Conservation (phyloP, 1,140 invertebrate species). For the Sarcophaga peregrina region DNA sequence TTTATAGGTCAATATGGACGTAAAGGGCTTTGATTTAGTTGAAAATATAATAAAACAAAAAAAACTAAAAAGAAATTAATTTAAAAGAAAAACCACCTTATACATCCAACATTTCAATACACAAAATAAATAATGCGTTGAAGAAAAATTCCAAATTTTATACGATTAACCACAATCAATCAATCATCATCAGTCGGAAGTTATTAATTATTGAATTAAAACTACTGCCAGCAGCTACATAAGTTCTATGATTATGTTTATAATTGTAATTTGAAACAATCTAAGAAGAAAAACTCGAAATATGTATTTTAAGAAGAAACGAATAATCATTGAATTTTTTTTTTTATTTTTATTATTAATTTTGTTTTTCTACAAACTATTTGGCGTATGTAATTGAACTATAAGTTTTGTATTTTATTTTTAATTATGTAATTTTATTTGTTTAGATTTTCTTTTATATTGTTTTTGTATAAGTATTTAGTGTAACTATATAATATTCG, state of each 20-base stretch:
- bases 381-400: neutral
- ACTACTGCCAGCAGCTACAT: slow-evolving; percentile 36
- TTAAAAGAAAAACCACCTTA: slow-evolving; percentile 7
- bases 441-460: neutral
- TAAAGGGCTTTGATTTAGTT: slow-evolving; percentile 71
- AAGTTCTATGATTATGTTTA: neutral
- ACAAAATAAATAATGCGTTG: neutral
- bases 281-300: slow-evolving; percentile 14
- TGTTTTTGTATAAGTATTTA: slow-evolving; percentile 20
- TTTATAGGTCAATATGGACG: slow-evolving; percentile 96
- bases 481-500: neutral
- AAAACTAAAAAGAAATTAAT: slow-evolving; percentile 4
- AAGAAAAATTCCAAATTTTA: slow-evolving; percentile 29
- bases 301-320: neutral
- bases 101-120: neutral
- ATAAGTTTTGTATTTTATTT: slow-evolving; percentile 11
- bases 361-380: slow-evolving; percentile 13
- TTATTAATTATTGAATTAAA: neutral
- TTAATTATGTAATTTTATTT: neutral
- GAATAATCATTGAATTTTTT: slow-evolving; percentile 25
- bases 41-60: neutral
- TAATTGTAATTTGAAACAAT: neutral
- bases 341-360: neutral
- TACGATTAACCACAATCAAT: neutral
- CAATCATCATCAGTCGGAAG: slow-evolving; percentile 19